Evolutionary conservation across 2,797 vertebrate species (phyloP), one percentile per base, ranked within the genome.

Genomic region (Ctenopoma kingsleyae): DNA sequence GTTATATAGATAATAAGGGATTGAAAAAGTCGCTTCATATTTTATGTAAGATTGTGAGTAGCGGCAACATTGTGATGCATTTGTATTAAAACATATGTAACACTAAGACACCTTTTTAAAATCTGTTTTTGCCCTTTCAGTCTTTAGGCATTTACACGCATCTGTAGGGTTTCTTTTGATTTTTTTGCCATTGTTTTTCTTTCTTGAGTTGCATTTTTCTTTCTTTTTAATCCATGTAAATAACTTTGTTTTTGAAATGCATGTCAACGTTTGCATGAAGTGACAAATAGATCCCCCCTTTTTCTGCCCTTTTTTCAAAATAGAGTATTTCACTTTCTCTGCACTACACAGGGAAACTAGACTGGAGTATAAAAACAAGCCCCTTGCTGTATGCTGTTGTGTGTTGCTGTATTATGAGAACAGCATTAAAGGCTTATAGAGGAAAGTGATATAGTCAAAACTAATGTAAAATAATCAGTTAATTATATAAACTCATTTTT

Each of bases 201-300:
- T 68, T 62, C 51, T 69, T 50, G 25, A 62, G 38, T 77, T 81
- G 48, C 38, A 10, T 35, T 41, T n/a, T 53, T 49, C 49, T 70
- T 61, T 23, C 7, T 47, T 67, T 72, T 67, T 32, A 65, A 74
- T 71, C 53, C 57, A 78, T 88, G 87, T 91, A 90, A 78, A 89
- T 89, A 87, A 66, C 41, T 75, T 80, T 61, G 30, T 75, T 80
- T 87, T 80, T 76, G 13, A 86, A 84, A 76, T 32, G 87, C 86
- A 87, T 87, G 90, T 81, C 38, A 67, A 55, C 71, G 73, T 83
- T 79, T 84, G 88, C 86, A 86, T 88, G 82, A 81, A 61, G 72
- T 67, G 67, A 10, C 20, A 73, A 47, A 73, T 43, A 40, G 46
- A 66, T 36, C 22, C 35, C 10, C 27, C 12, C 40, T 30, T 38